These are phyloP conservation scores for Laothoe populi DNA, from an alignment of 2,888 invertebrate genomes.

Conservation along the genomic window DNA sequence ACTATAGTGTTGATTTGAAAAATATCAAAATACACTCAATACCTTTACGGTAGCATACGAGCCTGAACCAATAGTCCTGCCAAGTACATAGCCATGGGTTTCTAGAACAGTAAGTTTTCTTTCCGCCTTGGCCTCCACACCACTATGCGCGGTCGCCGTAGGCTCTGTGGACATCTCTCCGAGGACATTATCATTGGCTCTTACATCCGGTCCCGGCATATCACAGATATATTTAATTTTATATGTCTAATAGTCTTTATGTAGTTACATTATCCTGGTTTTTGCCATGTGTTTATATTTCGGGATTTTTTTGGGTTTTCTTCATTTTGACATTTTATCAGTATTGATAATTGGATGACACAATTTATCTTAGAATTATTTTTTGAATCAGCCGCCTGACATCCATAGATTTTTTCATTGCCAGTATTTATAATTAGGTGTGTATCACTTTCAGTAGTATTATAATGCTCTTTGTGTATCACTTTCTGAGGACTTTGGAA, in stretches of 20 bases:
- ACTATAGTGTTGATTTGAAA: not conserved
- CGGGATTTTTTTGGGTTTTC: constrained; percentile 60
- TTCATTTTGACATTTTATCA: constrained; percentile 74
- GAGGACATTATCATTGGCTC: constrained; percentile 79
- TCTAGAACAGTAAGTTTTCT: constrained; percentile 88
- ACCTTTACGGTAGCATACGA: constrained; percentile 93
- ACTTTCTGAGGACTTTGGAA: not conserved
- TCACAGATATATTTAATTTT: constrained; percentile 71
- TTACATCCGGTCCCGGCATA: constrained; percentile 83
- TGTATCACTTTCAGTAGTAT: too few relatives aligned
- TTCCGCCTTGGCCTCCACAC: constrained; percentile 72
- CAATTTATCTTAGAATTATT: constrained; percentile 34
- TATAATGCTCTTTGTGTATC: too few relatives aligned
- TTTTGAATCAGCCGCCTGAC: constrained; percentile 55
- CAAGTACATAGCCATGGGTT: constrained; percentile 90
- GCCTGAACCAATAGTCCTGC: constrained; percentile 91
- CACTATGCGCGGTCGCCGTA: constrained; percentile 74
- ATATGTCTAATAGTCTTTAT: constrained; percentile 55
- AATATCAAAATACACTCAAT: constrained; percentile 33
- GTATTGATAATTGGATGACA: constrained; percentile 42
- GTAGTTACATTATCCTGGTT: constrained; percentile 74
- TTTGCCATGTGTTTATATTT: constrained; percentile 67
- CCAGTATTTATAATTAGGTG: not conserved
- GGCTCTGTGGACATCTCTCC: constrained; percentile 80
- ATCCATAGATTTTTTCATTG: not conserved